Conservation (phyloP, 2,797 vertebrate genomes). For the Anniella stebbinsi region DNA sequence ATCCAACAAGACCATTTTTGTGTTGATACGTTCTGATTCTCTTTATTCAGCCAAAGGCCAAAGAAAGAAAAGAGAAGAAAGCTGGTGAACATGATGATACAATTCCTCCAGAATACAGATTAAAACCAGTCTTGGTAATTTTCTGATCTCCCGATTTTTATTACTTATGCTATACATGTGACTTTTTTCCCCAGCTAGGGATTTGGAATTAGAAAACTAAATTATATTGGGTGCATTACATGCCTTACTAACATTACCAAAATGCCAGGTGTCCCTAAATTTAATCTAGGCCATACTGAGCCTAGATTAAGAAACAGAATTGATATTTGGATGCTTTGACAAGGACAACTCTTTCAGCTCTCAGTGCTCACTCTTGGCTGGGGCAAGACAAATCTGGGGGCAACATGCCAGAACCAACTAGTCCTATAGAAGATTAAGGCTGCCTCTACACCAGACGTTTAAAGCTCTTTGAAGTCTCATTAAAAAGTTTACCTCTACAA, state of each 20-base stretch:
- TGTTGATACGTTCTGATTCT: background rate
- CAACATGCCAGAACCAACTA: background rate
- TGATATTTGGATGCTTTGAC: background rate
- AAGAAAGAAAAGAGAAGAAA: slow-evolving; percentile 76
- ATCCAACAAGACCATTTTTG: background rate
- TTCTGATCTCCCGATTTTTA: background rate
- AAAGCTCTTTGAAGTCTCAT: no score
- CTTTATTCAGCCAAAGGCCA: slow-evolving; percentile 75
- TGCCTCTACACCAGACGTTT: no score
- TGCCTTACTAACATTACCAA: background rate
- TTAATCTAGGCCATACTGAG: background rate
- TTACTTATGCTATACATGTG: background rate
- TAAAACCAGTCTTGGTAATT: slow-evolving; percentile 68
- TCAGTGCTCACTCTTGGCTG: background rate
- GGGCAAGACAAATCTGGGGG: background rate
- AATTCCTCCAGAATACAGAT: slow-evolving; percentile 75
- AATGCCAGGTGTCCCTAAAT: background rate
- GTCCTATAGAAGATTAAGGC: background rate
- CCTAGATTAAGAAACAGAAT: background rate
- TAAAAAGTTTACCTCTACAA: no score
- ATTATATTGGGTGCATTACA: background rate
- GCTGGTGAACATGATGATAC: slow-evolving; percentile 77
- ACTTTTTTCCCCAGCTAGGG: background rate
- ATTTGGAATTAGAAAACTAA: rapidly evolving
- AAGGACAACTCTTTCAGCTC: background rate